Conservation (phyloP, 2,797 vertebrate genomes). For the Pseudocheirus occidentalis region DNA sequence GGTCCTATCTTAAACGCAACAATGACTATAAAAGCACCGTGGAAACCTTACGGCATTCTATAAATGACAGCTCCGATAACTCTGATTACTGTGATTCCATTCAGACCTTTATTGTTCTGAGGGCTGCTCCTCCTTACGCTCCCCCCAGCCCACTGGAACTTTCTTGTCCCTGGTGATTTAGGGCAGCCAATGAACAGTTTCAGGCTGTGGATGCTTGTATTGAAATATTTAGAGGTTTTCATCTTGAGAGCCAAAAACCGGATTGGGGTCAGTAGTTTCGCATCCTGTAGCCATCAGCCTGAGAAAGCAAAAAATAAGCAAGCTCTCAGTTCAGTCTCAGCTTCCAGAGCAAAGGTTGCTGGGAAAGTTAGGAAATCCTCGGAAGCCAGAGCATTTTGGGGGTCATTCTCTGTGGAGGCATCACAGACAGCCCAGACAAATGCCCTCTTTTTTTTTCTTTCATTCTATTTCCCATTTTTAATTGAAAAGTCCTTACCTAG, state of each 20-base stretch:
- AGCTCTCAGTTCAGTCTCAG: neutral
- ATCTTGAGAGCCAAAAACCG: neutral
- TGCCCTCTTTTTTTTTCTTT: neutral
- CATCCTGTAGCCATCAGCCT: neutral
- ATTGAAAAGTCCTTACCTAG: neutral
- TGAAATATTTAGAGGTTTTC: neutral
- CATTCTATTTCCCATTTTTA: neutral
- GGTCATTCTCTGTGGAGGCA: neutral
- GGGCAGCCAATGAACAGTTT: neutral
- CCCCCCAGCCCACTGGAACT: neutral
- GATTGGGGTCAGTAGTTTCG: neutral
- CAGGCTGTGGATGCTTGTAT: neutral
- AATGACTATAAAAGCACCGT: neutral
- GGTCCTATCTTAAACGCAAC: neutral
- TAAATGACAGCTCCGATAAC: neutral
- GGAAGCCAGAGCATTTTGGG: neutral
- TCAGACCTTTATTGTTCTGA: neutral
- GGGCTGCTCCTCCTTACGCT: neutral
- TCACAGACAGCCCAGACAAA: neutral
- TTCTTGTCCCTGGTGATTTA: neutral
- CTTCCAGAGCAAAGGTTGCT: neutral
- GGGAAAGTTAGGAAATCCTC: neutral
- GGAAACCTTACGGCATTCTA: neutral
- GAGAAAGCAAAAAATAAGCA: neutral
- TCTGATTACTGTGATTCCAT: neutral